Evolutionary conservation across 2,888 invertebrate species (phyloP).

Genomic region (Branchellion lobata): DNA sequence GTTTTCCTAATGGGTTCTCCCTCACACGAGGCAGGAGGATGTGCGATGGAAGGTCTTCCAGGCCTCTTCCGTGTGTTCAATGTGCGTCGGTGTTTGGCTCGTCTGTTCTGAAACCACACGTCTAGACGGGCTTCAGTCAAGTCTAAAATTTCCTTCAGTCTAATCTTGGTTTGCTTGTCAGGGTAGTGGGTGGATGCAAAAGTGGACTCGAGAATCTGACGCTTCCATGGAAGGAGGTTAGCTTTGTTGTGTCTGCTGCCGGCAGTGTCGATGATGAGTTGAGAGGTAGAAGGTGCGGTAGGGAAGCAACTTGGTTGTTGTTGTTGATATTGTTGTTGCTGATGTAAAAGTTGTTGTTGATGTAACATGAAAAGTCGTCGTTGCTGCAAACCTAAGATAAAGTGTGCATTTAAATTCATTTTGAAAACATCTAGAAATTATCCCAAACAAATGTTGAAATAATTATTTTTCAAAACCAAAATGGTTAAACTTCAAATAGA

Average conservation of each 20-base stretch:
- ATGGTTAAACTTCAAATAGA: no score
- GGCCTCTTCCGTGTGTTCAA: conserved; percentile 69
- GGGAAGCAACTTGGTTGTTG: background rate
- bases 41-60: conserved; percentile 37
- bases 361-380: background rate
- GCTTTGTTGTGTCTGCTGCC: background rate
- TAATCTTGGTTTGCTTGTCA: conserved; percentile 1
- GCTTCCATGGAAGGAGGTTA: background rate
- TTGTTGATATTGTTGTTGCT: background rate
- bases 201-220: background rate
- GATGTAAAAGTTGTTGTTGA: background rate
- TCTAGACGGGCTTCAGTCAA: conserved; percentile 62
- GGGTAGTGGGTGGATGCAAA: background rate
- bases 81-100: conserved; percentile 95
- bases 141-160: background rate
- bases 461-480: no score
- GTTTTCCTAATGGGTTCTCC: conserved; percentile 30
- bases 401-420: background rate
- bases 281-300: background rate
- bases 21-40: conserved; percentile 40
- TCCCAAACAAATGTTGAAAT: no score
- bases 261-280: background rate
- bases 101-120: conserved; percentile 99
- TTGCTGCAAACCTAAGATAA: background rate
- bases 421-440: no score